A percentile compares a stretch with the other conserved stretches of the same genome.
These are phyloP conservation scores for Hippocampus kuda DNA, from an alignment of 2,797 vertebrate genomes.

Conservation along the genomic window DNA sequence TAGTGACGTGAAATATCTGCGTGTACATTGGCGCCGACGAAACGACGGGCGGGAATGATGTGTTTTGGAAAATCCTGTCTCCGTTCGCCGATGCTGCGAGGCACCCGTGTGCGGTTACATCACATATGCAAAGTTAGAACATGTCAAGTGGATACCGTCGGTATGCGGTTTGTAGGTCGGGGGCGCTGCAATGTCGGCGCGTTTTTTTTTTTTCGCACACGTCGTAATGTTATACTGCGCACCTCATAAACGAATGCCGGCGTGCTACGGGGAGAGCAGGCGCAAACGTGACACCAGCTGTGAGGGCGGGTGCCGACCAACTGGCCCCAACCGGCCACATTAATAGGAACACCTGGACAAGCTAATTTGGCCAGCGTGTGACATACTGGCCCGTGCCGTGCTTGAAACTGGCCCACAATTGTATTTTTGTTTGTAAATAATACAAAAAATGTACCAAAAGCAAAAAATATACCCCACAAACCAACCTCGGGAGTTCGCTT, in stretches of 20 bases:
- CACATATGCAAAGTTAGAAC: neutral
- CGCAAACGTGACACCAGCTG: neutral
- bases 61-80: neutral
- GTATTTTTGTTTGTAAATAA: too few relatives aligned
- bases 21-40: neutral
- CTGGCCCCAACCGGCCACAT: neutral
- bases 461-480: too few relatives aligned
- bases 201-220: neutral
- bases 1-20: neutral
- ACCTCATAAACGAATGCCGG: neutral
- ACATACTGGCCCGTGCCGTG: neutral
- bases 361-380: neutral
- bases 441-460: too few relatives aligned
- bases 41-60: neutral
- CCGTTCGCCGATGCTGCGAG: neutral
- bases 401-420: neutral
- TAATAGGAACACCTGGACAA: neutral
- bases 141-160: neutral
- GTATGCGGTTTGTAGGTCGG: neutral
- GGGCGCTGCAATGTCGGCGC: neutral
- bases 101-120: neutral
- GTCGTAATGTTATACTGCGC: neutral
- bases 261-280: neutral
- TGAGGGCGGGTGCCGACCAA: neutral
- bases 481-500: neutral